Evolutionary conservation across 1,140 invertebrate species (phyloP), one percentile per base, ranked within the genome.

Genomic region (Stenopsyche tienmushanensis): DNA sequence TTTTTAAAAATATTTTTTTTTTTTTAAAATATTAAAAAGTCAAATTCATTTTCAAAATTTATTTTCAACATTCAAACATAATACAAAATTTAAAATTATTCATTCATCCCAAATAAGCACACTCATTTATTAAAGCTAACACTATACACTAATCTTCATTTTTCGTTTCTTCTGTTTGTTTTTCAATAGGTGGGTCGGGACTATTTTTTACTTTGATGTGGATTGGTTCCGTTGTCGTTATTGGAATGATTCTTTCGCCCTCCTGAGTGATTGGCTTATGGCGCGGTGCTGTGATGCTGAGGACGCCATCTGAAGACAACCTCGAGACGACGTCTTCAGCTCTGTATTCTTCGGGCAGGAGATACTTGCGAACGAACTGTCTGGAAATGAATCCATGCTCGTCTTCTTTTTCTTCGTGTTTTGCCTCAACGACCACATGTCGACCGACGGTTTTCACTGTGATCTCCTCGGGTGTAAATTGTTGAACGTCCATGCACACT

Each of bases 391-490:
- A 79, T 2, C 83, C 83, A 75, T 89, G 83, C 3, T 85, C 81
- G 66, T 88, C 87, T 41, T 82, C 68, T 47, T 82, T 83, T 67
- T 89, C 84, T 70, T 90, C 87, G 62, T 90, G 87, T 72, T 88
- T 89, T 0, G 84, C 89, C 73, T 86, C 82, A 8, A 91, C 79
- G 5, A 88, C 80, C 0, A 91, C 78, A 34, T 80, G 82, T 54
- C 87, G 84, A 65, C 89, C 87, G 1, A 86, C 78, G 0, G 87
- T 87, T 73, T 90, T 92, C 0, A 93, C 89, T 1, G 79, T 84
- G 53, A 93, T 84, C 74, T 93, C 90, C 65, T 90, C 86, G 0
- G 91, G 90, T 24, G 84, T 80, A 77, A 84, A 90, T 42, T 89
- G 84, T 23, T 87, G 80, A 1, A 91, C 83, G 72, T 91, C 88